Evolutionary conservation across 2,797 vertebrate species (phyloP), one percentile per base, ranked within the genome.

Genomic region (Pagetopsis macropterus): DNA sequence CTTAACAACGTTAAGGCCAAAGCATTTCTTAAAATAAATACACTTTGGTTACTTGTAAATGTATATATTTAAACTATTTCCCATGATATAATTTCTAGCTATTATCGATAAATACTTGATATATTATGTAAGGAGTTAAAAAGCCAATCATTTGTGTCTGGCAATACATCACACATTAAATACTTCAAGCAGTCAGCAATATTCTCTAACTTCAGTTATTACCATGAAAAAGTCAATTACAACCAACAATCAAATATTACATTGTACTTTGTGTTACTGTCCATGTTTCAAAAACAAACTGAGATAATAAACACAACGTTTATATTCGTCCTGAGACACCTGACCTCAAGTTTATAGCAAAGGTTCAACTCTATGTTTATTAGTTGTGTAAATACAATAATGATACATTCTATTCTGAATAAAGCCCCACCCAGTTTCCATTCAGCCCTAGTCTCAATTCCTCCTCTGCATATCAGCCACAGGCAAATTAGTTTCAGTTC

Each of bases 401-500:
- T 2, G 12, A 21, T 14, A 15, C 6, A 44, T 64, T 37, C 59
- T 7, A 27, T 49, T 59, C 33, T 0, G 13, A 72, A 41, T 27
- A 16, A 68, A 44, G 63, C 46, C 52, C n/a, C 55, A n/a, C 66
- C 71, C 64, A 73, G 85, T 90, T 88, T 85, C 78, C 23, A 27
- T 44, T 60, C 66, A 58, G 54, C n/a, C 31, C 51, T 2, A 16
- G 19, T 70, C 68, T 68, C 57, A 23, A 63, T 58, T 76, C 71
- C 57, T 65, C 64, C 56, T 54, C 9, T 0, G 70, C 70, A 40
- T 86, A 84, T 88, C 91, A 79, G 70, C 58, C 41, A 17, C 73
- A 88, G 71, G 74, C 84, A 91, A 84, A 86, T 78, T 78, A 78
- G 91, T 92, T 91, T 93, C 89, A 83, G 78, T 78, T 81, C 81